Evolutionary conservation across 2,797 vertebrate species (phyloP).

Genomic region (Acanthiza pusilla): DNA sequence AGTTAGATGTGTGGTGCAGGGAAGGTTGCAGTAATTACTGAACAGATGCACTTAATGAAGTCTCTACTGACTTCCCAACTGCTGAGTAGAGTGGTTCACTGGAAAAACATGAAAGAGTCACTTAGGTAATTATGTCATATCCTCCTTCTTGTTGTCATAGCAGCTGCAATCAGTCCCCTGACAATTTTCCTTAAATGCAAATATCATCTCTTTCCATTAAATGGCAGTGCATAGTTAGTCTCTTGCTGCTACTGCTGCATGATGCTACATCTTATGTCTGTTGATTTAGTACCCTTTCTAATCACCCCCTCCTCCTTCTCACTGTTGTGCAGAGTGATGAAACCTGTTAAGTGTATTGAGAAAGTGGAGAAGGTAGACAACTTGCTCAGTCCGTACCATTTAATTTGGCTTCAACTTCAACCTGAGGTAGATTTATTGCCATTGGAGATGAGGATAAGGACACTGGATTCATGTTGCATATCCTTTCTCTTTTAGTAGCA

Average conservation of each 20-base stretch:
- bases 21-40: slow-evolving; percentile 69
- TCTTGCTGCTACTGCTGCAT: not conserved
- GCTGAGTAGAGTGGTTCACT: not conserved
- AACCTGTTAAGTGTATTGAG: not conserved
- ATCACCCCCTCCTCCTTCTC: not conserved
- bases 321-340: not conserved
- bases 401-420: not conserved
- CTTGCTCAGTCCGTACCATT: not conserved
- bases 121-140: slow-evolving; percentile 66
- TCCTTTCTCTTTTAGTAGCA: not conserved
- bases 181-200: slow-evolving; percentile 30
- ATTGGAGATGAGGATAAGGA: not conserved
- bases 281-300: not conserved
- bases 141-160: slow-evolving; percentile 76
- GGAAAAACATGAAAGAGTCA: slow-evolving; percentile 39
- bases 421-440: not conserved
- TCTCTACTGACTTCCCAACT: slow-evolving; percentile 70
- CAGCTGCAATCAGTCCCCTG: slow-evolving; percentile 72
- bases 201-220: slow-evolving; percentile 30
- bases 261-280: not conserved
- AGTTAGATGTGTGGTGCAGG: not conserved
- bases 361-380: not conserved
- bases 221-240: not conserved
- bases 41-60: slow-evolving; percentile 72
- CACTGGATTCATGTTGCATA: not conserved